Base-by-base conservation (phyloP, 2,888 invertebrate genomes). In the Bursaphelenchus okinawaensis region DNA sequence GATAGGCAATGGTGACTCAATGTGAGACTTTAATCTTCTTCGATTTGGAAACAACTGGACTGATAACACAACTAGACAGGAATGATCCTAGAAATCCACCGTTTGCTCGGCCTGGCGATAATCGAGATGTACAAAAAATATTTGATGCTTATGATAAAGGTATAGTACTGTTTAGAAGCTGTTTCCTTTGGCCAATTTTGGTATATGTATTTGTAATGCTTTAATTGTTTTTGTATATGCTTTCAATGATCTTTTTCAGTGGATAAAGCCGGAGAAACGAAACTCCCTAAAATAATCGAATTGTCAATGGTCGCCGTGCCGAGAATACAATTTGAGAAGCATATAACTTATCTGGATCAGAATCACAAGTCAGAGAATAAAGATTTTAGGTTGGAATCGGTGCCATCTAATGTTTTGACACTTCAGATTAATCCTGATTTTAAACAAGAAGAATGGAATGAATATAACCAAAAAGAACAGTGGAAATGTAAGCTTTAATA, bases 41-140 rank as follows among this genome's bases (percentile, higher is more conserved):
- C 51, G 78, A 78, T 63, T 62, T 77, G 29, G 78, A 78, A 64
- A 75, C 74, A 52, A 75, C 74, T 4, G 77, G 73, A 12, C 52
- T 76, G 16, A 68, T 75, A 51, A 22, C 27, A 22, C 19, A 24
- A 1, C 40, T 59, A 19, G 51, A 54, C n/a, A 54, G 52, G 54
- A 40, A 26, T 8, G 52, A 57, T 20, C 31, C 55, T 52, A 52
- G 28, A 20, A 40, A 26, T 1, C 7, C 22, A 7, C 29, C 23
- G 20, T 27, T 27, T 12, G 31, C 52, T n/a, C 28, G 40, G 8
- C 58, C 67, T 3, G 67, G 68, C 4, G 68, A 68, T 23, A 57
- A 56, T 23, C 62, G 63, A 12, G 22, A 50, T 23, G 63, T 31
- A 6, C 52, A 57, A 1, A 54, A 52, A 20, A 59, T 59, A 16